Evolutionary conservation across 2,113 vertebrate genomes (phyloP).

Genomic region (Pituophis catenifer): DNA sequence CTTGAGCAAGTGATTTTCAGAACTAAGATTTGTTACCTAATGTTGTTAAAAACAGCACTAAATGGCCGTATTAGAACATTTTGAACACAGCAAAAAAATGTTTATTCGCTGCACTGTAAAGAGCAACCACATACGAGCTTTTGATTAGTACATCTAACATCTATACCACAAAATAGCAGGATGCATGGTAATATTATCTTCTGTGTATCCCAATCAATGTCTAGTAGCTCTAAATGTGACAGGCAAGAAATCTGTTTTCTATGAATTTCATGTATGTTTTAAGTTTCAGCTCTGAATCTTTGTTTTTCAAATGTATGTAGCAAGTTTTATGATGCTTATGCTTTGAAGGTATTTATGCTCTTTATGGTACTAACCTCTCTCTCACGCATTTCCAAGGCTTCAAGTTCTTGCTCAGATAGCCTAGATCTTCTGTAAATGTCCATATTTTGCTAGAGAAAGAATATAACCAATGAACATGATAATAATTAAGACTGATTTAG

Average conservation of each 20-base stretch:
- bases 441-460: slow-evolving; percentile 87
- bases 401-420: slow-evolving; percentile 89
- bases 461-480: not conserved
- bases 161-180: not conserved
- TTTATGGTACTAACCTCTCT: slow-evolving; percentile 81
- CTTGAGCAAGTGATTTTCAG: not conserved
- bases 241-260: not conserved
- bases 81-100: not conserved
- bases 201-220: not conserved
- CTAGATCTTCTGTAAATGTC: slow-evolving; percentile 88
- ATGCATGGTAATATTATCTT: not conserved
- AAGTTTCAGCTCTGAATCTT: not conserved
- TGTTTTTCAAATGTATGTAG: not conserved
- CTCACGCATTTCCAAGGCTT: slow-evolving; percentile 92
- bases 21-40: not conserved
- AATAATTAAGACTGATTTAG: not conserved
- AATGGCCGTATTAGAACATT: not conserved
- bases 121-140: not conserved
- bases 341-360: not conserved
- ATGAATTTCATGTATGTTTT: not conserved
- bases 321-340: not conserved
- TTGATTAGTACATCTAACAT: not conserved
- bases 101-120: not conserved
- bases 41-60: not conserved
- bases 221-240: not conserved